Conservation (phyloP, 2,888 invertebrate genomes). For the Thera britannica region DNA sequence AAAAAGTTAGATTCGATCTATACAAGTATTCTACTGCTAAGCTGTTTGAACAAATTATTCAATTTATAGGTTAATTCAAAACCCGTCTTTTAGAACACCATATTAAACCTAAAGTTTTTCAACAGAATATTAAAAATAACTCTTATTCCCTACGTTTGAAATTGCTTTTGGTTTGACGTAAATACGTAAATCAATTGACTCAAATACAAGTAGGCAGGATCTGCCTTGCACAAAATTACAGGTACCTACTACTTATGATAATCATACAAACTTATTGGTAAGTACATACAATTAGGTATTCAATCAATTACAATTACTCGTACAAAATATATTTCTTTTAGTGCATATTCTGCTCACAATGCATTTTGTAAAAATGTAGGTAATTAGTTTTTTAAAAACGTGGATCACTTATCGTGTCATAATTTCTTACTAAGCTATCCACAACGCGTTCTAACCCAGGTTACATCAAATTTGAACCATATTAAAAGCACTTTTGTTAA, state of each 20-base stretch:
- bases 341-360: constrained; percentile 58
- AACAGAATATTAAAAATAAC: constrained; percentile 60
- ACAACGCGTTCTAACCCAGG: constrained; percentile 38
- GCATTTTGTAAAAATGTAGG: constrained; percentile 36
- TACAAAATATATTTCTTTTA: constrained; percentile 73
- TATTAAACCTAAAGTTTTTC: constrained; percentile 46
- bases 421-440: constrained; percentile 46
- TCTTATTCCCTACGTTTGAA: constrained; percentile 65
- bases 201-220: constrained; percentile 58
- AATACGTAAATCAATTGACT: constrained; percentile 70
- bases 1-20: constrained; percentile 37
- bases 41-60: constrained; percentile 58
- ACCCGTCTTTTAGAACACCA: constrained; percentile 31
- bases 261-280: constrained; percentile 69
- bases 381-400: constrained; percentile 48
- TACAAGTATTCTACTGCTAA: constrained; percentile 51
- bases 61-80: constrained; percentile 36
- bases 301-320: constrained; percentile 72
- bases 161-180: constrained; percentile 73
- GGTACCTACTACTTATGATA: constrained; percentile 59
- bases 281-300: constrained; percentile 59
- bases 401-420: constrained; percentile 44
- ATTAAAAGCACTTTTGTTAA: constrained; percentile 35
- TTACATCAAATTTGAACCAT: constrained; percentile 29
- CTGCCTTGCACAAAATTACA: constrained; percentile 50